Evolutionary conservation across 1,140 invertebrate species (phyloP), one percentile per base, ranked within the genome.

Genomic region (Cotesia vestalis): DNA sequence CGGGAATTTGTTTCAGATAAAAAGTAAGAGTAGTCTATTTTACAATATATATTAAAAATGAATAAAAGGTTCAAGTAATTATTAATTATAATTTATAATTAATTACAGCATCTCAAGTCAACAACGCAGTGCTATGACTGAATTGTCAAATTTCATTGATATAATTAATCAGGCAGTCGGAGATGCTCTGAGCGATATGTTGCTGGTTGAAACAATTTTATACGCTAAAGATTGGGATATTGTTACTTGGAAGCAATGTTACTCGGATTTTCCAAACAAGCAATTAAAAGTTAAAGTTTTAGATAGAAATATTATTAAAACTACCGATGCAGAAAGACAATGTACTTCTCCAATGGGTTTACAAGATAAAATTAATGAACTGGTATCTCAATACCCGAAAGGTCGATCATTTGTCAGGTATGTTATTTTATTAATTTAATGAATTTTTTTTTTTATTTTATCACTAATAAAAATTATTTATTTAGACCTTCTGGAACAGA

Each of bases 151-250:
- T 67, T 83, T 96, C 11, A 93, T 96, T 40, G 91, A 97, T 84
- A 85, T 98, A 71, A 96, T 97, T 14, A 99, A 99, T 83, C 95
- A 98, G 87, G 95, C 95, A 4, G 96, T 99, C 2, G 98, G 98
- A 0, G 98, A 99, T 89, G 98, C 98, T 0, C 91, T 99, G 14
- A 97, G 97, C 0, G 97, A 99, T 83, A 90, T 99, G 89, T 87
- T 99, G 27, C 81, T 98, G 6, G 95, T 99, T 0, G 98, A 99
- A 86, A 93, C 93, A 0, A 93, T 99, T 61, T 88, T 99, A 3
- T 90, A 92, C 77, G 89, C 90, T 2, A 91, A 92, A 78, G 95
- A 92, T 4, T 96, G 94, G 92, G 89, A 90, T 78, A 87, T 94
- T 1, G 80, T 87, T 35, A 90, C 94, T 46, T 99, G 98, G 98